These are phyloP conservation scores for Bergia sp. DNA, from an alignment of 92 coral and sea anemone species.

Conservation along the genomic window DNA sequence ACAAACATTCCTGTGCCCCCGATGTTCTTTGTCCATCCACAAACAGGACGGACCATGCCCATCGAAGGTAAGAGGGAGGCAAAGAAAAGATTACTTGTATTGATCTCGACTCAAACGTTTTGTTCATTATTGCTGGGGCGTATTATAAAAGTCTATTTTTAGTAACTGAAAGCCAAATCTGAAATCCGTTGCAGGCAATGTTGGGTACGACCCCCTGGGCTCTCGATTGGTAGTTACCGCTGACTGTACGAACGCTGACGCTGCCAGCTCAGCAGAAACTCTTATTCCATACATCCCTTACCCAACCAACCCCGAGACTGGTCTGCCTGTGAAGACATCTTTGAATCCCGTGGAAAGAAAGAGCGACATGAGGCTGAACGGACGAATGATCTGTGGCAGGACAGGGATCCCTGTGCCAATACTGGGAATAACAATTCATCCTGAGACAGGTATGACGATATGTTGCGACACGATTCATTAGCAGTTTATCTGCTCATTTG, in stretches of 20 bases:
- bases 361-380: conserved; percentile 86
- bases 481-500: background rate
- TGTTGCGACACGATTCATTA: background rate
- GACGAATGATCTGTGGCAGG: conserved; percentile 83
- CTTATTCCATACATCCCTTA: conserved; percentile 96
- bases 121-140: no score
- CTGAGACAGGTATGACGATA: conserved; percentile 77
- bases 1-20: conserved; percentile 92
- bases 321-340: conserved; percentile 79
- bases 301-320: conserved; percentile 95
- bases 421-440: conserved; percentile 97
- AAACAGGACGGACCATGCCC: conserved; percentile 91
- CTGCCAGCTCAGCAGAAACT: conserved; percentile 82
- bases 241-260: conserved; percentile 88
- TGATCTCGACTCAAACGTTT: background rate
- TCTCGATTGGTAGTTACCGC: conserved; percentile 91
- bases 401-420: conserved; percentile 96
- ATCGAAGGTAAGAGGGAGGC: conserved; percentile 74
- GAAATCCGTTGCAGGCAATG: conserved; percentile 65
- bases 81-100: background rate
- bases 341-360: conserved; percentile 77
- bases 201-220: conserved; percentile 92
- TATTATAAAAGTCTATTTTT: background rate
- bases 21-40: conserved; percentile 88
- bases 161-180: background rate